phyloP scores from a whole-genome alignment of 2,113 vertebrate genomes.

The Periophthalmus modestus region DNA sequence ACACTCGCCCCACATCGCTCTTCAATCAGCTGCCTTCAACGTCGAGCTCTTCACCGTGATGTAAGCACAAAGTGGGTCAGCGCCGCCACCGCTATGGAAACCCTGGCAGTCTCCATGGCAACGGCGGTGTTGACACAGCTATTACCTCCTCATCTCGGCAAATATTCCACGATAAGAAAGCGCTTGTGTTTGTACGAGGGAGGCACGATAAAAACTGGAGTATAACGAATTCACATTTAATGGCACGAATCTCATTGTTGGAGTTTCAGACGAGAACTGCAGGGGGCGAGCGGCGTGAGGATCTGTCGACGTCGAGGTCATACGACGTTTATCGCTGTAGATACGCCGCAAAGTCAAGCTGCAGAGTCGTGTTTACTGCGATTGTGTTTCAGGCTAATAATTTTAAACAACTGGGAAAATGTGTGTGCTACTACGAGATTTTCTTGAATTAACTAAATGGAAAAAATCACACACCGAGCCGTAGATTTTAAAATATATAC shows the following conservation, averaged over 20 bases:
- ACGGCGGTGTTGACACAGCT: constrained; percentile 70
- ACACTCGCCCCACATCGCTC: constrained; percentile 27
- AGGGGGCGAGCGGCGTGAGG: background rate
- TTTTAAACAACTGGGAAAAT: background rate
- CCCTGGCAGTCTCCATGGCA: constrained; percentile 56
- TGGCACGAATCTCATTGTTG: constrained; percentile 3
- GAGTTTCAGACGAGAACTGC: background rate
- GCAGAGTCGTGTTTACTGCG: background rate
- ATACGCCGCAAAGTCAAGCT: background rate
- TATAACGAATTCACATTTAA: constrained; percentile 24
- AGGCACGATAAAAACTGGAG: constrained; percentile 28
- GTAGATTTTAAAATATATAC: background rate
- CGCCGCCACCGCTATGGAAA: constrained; percentile 41
- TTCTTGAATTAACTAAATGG: too few species aligned
- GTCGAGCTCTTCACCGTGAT: constrained; percentile 49
- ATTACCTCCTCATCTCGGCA: constrained; percentile 53
- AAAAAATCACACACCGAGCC: background rate
- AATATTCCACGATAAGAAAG: constrained; percentile 46
- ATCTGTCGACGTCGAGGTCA: background rate
- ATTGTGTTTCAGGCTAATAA: background rate
- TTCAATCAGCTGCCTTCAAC: constrained; percentile 45
- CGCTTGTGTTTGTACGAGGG: constrained; percentile 15
- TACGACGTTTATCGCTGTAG: background rate
- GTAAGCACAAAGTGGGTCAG: constrained; percentile 66
- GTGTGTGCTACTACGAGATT: too few species aligned